Evolutionary conservation across 2,113 vertebrate species (phyloP), one percentile per base, ranked within the genome.

Genomic region (Cryptomyrus ogoouensis): DNA sequence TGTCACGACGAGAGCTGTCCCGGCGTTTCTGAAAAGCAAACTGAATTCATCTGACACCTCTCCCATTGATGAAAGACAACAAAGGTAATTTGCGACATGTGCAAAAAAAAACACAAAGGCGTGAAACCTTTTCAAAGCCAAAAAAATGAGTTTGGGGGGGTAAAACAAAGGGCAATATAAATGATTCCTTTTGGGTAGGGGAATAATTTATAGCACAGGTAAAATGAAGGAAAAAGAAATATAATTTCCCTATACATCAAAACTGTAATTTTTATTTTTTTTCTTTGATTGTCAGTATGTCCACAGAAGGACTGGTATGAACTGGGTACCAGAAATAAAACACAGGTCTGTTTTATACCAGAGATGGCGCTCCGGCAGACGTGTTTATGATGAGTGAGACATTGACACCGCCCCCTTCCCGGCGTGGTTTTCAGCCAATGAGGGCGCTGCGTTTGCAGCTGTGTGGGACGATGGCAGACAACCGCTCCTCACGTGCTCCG

Each of bases 1-100:
- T 93, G 91, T 91, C 93, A 93, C 74, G 91, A 91, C 90, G 91
- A 91, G 89, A 92, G 86, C 91, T 85, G 84, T 91, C 88, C 91
- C 88, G 88, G 89, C 89, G 49, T 87, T 88, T 90, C 46, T 83
- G 44, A 80, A 89, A 90, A 84, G 91, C 66, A 87, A 84, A 88
- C 74, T 35, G 66, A 89, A 44, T 83, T 52, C 83, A 91, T 91
- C 89, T 93, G 93, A 93, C 92, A 91, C 92, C 53, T 87, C 90
- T 91, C 66, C 84, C 90, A 91, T 90, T 89, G 86, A 90, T 93
- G 89, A 89, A 90, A 90, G 77, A 91, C 80, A 93, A 91, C 90
- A 92, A 92, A 91, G 77, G 87, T 90, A 92, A 91, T 91, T 92
- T 91, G 85, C 85, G 85, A 88, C 87, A 89, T 47, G 83, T 83